phyloP scores from a whole-genome alignment of 1,140 invertebrate species.

The Triops cancriformis region DNA sequence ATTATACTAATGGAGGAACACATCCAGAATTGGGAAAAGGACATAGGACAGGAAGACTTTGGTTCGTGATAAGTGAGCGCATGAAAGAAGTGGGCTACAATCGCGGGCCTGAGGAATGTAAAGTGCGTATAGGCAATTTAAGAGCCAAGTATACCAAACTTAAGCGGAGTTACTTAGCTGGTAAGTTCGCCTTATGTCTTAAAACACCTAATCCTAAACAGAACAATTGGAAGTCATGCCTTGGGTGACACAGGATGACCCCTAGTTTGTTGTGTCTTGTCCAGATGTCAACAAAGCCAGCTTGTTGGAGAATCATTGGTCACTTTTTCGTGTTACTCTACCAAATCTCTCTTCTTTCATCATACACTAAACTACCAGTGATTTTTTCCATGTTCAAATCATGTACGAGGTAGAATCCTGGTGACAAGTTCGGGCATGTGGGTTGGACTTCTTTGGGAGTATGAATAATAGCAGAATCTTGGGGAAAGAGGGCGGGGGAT shows the following conservation, averaged over 20 bases:
- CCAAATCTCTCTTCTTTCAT: too few species aligned
- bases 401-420: too few species aligned
- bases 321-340: background rate
- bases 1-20: slow-evolving; percentile 27
- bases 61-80: slow-evolving; percentile 27
- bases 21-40: slow-evolving; percentile 28
- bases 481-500: background rate
- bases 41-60: slow-evolving; percentile 27
- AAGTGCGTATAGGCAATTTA: slow-evolving; percentile 27
- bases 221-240: background rate
- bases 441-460: too few species aligned
- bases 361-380: too few species aligned
- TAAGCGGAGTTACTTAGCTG: slow-evolving; percentile 25
- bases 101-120: slow-evolving; percentile 28
- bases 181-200: background rate
- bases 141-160: slow-evolving; percentile 29
- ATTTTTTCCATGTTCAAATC: too few species aligned
- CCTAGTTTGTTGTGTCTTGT: background rate
- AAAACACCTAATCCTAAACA: background rate
- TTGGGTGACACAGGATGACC: background rate
- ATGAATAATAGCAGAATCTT: too few species aligned
- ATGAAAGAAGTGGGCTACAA: slow-evolving; percentile 28
- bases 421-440: too few species aligned
- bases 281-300: slow-evolving; percentile 2
- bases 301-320: background rate